Conservation (phyloP, 2,888 invertebrate species). For the Drosophila kokeensis region DNA sequence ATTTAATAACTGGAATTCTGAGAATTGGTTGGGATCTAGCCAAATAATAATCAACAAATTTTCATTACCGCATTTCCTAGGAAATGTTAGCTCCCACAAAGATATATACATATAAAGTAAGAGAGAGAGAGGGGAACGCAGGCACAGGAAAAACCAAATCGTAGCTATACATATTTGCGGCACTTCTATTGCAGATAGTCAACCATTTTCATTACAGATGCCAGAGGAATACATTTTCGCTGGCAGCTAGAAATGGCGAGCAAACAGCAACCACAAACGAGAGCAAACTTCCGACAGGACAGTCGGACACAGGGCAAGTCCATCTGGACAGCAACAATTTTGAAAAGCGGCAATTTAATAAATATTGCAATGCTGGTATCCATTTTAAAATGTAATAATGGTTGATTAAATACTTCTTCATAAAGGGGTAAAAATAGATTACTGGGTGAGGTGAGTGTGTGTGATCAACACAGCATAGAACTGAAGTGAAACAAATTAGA, state of each 20-base stretch:
- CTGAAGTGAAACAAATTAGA: neutral
- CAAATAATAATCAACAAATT: neutral
- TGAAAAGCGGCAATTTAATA: neutral
- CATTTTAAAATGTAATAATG: neutral
- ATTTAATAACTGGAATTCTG: neutral
- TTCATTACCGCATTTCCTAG: neutral
- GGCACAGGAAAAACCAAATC: neutral
- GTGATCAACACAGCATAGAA: neutral
- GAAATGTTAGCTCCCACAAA: neutral
- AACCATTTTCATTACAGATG: neutral
- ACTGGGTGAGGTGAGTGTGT: neutral
- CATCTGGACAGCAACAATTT: neutral
- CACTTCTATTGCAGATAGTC: neutral
- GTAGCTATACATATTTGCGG: neutral
- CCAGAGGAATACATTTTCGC: neutral
- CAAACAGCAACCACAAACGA: neutral
- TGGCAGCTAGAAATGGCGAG: neutral
- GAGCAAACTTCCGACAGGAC: neutral
- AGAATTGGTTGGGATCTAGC: neutral
- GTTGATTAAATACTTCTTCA: neutral
- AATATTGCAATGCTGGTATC: neutral
- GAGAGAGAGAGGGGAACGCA: neutral
- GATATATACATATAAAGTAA: neutral
- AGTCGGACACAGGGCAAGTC: neutral
- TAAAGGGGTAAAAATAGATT: neutral